Conservation (phyloP, 2,888 invertebrate genomes). For the Ornithoptera priamus region DNA sequence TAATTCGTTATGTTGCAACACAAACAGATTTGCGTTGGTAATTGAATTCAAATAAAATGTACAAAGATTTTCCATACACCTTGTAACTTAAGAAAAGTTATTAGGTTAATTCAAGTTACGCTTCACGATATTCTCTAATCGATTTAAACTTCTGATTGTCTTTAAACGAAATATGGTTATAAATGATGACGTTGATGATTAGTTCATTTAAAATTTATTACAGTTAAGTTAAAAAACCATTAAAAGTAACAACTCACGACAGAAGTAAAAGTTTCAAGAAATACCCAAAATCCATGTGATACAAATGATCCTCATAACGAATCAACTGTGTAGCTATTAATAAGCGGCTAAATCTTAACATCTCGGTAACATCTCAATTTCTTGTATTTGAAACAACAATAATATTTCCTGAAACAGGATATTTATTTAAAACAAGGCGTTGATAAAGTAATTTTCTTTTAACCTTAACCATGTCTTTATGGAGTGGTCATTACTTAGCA, state of each 20-base stretch:
- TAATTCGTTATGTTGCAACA: conserved; percentile 26
- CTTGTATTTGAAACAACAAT: conserved; percentile 78
- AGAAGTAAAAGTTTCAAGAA: conserved; percentile 10
- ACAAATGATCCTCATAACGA: conserved; percentile 52
- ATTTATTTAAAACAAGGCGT: conserved; percentile 81
- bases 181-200: too few relatives aligned
- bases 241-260: conserved; percentile 2
- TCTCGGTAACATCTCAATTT: conserved; percentile 76
- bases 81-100: too few relatives aligned
- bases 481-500: conserved; percentile 80
- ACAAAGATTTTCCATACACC: conserved; percentile 4
- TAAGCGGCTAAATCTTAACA: conserved; percentile 75
- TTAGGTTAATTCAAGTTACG: too few relatives aligned
- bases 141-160: too few relatives aligned
- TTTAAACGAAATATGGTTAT: too few relatives aligned
- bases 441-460: conserved; percentile 81
- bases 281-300: conserved; percentile 32
- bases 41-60: conserved; percentile 19
- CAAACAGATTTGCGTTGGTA: conserved; percentile 24
- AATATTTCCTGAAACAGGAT: conserved; percentile 81
- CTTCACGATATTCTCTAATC: too few relatives aligned
- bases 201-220: too few relatives aligned
- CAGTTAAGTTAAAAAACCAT: neutral
- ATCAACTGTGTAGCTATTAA: conserved; percentile 76
- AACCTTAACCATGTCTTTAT: conserved; percentile 81